phyloP scores from a whole-genome alignment of 2,113 vertebrate species.

The Alaudala cheleensis region DNA sequence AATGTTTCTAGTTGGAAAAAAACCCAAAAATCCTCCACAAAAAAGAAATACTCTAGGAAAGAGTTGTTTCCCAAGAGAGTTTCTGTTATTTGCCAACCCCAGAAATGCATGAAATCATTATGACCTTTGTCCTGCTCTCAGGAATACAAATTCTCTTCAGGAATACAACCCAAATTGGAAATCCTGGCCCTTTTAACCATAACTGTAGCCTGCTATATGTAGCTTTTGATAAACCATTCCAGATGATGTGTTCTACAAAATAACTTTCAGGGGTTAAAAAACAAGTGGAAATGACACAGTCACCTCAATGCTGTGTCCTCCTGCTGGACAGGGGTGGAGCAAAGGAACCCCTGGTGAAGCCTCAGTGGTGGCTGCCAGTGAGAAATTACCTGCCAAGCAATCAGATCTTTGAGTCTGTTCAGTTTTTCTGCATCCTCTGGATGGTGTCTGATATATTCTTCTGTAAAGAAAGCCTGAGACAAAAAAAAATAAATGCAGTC shows the following conservation, averaged over 20 bases:
- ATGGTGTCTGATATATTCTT: slow-evolving; percentile 85
- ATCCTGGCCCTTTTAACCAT: not conserved
- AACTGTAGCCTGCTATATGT: not conserved
- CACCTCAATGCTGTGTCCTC: not conserved
- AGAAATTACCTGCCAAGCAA: slow-evolving; percentile 94
- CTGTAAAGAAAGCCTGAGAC: slow-evolving; percentile 92
- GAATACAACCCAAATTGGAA: not conserved
- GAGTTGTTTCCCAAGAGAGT: not conserved
- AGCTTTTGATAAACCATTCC: not conserved
- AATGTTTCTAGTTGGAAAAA: not conserved
- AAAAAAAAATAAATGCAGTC: not conserved
- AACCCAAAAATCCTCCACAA: not conserved
- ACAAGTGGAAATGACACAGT: not conserved
- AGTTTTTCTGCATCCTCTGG: slow-evolving; percentile 91
- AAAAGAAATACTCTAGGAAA: not conserved
- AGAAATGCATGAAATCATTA: not conserved
- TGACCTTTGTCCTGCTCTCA: too few species aligned
- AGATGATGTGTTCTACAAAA: not conserved
- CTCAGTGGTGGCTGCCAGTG: not conserved
- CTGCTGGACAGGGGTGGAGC: not conserved
- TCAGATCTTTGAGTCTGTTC: slow-evolving; percentile 90
- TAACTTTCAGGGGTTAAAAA: not conserved
- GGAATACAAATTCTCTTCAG: not conserved
- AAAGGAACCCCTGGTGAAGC: not conserved
- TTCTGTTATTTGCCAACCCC: not conserved